phyloP scores from a whole-genome alignment of 1,140 invertebrate species.

The Drosophila kurseongensis region DNA sequence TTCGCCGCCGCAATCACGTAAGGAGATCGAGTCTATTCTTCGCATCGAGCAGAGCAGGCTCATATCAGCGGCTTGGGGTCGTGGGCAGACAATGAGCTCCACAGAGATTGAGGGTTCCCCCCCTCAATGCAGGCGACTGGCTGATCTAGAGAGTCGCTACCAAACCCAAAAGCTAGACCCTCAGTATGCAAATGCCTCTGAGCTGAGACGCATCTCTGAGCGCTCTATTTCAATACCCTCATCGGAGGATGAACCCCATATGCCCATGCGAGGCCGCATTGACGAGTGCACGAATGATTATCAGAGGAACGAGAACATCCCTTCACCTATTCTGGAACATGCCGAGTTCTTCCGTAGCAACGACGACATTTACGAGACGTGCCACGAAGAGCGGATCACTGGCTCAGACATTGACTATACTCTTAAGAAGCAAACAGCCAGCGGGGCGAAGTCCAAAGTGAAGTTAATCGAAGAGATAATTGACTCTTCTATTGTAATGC shows the following conservation, averaged over 20 bases:
- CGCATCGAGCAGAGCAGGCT: slow-evolving; percentile 89
- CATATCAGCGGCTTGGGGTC: slow-evolving; percentile 87
- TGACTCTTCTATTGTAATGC: slow-evolving; percentile 82
- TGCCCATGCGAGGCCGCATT: slow-evolving; percentile 81
- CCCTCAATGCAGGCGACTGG: slow-evolving; percentile 87
- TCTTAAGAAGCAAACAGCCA: slow-evolving; percentile 77
- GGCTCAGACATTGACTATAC: slow-evolving; percentile 80
- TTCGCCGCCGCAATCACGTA: slow-evolving; percentile 89
- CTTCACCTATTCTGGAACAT: slow-evolving; percentile 87
- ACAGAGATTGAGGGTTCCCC: slow-evolving; percentile 90
- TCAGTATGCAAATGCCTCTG: slow-evolving; percentile 86
- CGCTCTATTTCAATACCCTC: slow-evolving; percentile 89
- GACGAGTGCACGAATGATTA: slow-evolving; percentile 86
- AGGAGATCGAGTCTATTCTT: slow-evolving; percentile 89
- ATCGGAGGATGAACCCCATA: slow-evolving; percentile 87
- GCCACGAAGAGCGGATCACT: slow-evolving; percentile 78
- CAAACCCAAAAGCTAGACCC: slow-evolving; percentile 87
- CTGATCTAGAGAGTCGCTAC: slow-evolving; percentile 87
- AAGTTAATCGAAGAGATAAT: slow-evolving; percentile 84
- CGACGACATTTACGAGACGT: slow-evolving; percentile 85
- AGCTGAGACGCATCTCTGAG: slow-evolving; percentile 88
- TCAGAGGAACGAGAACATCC: slow-evolving; percentile 86
- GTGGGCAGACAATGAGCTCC: slow-evolving; percentile 90
- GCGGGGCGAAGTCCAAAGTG: slow-evolving; percentile 68
- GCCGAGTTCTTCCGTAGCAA: slow-evolving; percentile 87